These are phyloP conservation scores for Nasonia giraulti DNA, from an alignment of 1,140 invertebrate genomes.

Conservation along the genomic window DNA sequence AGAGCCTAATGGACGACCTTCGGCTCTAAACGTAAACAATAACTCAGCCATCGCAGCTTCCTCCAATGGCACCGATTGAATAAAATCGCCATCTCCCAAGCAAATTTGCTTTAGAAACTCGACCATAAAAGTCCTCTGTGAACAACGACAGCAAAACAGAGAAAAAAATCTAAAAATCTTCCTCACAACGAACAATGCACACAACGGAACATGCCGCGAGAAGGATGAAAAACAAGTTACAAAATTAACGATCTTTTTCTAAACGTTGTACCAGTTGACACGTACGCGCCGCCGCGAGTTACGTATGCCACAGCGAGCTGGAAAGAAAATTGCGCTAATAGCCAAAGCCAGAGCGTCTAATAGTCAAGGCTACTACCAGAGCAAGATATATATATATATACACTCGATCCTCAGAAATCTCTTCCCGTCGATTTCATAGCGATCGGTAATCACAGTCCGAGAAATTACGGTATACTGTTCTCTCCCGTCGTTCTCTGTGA, in stretches of 20 bases:
- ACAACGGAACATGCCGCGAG: too few species aligned
- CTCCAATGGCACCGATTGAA: not conserved
- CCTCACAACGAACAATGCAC: too few species aligned
- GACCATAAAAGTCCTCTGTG: not conserved
- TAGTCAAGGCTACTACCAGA: conserved; percentile 25
- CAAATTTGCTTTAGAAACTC: not conserved
- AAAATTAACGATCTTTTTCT: conserved; percentile 7
- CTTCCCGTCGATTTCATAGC: conserved; percentile 34
- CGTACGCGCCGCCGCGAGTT: not conserved
- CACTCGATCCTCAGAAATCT: conserved; percentile 19
- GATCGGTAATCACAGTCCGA: conserved; percentile 39
- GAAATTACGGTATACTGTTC: conserved; percentile 39
- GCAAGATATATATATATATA: not conserved
- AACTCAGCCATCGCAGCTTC: not conserved
- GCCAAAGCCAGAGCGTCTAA: not conserved
- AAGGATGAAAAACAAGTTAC: too few species aligned
- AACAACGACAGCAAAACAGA: not conserved
- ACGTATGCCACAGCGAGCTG: conserved; percentile 7
- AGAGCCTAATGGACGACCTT: not conserved
- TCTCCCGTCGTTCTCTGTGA: conserved; percentile 23
- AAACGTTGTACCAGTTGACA: conserved; percentile 28
- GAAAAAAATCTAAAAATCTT: not conserved
- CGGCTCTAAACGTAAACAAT: not conserved
- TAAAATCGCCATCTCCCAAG: not conserved
- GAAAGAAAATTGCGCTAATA: conserved; percentile 34